Percentiles rank a stretch among this genome's conserved stretches.
These are phyloP conservation scores for Palythoa caribaeorum DNA, from an alignment of 92 coral and sea anemone genomes.

Conservation along the genomic window DNA sequence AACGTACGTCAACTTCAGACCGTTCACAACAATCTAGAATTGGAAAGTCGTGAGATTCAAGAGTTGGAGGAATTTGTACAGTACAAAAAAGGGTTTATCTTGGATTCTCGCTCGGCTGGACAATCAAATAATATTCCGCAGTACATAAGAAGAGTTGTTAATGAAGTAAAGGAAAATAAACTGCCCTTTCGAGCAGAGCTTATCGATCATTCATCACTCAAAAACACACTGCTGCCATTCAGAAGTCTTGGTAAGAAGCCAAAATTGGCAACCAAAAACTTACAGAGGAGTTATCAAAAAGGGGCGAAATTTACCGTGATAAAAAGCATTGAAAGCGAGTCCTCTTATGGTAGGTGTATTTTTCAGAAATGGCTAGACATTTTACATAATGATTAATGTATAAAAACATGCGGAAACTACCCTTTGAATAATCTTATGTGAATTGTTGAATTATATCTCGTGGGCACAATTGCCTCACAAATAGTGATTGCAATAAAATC, in stretches of 20 bases:
- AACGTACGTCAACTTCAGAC: background rate
- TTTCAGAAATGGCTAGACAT: background rate
- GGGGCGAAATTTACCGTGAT: constrained; percentile 12
- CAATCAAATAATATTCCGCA: background rate
- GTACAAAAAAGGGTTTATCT: background rate
- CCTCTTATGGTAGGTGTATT: constrained; percentile 35
- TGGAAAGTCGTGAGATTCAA: background rate
- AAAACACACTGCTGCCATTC: background rate
- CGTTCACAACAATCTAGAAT: background rate
- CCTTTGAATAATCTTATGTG: background rate
- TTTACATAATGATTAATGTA: background rate
- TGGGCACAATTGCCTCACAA: background rate
- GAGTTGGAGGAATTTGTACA: background rate
- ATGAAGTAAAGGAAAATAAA: background rate
- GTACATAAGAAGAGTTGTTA: background rate
- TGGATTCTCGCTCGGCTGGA: background rate
- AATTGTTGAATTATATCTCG: background rate
- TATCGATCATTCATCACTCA: background rate
- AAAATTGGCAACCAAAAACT: background rate
- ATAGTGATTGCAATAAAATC: background rate
- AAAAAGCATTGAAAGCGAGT: constrained; percentile 2
- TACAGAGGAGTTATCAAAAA: background rate
- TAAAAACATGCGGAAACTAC: background rate
- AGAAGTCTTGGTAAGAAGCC: background rate
- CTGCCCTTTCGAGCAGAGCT: background rate